Evolutionary conservation across 2,888 invertebrate genomes (phyloP), one percentile per base, ranked within the genome.

Genomic region (Orchesella flavescens): DNA sequence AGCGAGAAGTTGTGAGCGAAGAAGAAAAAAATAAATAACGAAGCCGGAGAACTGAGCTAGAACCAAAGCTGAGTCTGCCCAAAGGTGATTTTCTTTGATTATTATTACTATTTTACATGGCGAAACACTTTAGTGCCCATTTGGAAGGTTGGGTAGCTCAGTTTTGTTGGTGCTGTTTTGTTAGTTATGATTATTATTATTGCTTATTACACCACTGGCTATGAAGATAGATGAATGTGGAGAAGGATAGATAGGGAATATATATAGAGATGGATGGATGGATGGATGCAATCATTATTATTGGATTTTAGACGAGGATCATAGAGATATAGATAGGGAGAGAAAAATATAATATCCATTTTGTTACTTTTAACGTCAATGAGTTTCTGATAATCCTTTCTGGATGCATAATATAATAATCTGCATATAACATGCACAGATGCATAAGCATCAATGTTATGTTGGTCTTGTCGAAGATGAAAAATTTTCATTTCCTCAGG

Each of bases 101-200:
- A 82, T 82, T 82, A 82, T 82, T 82, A 82, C 82, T 76, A 63
- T 76, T 82, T 82, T 82, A 82, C 82, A 82, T 76, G 76, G 82
- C 71, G 82, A 82, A 82, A 82, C 82, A 82, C 82, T 82, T 82
- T 75, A 82, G 68, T 74, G 34, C 61, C 71, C 75, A 76, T 82
- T 82, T 82, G 75, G 75, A 76, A 76, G 82, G 82, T 75, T 82
- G 82, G 82, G 82, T 46, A 46, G 59, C 17, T 49, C n/a, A 59
- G 12, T 59, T n/a, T 17, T 12, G 19, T 72, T 73, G 82, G 63
- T 55, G 68, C 82, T 81, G 44, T 80, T 80, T 74, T 69, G 82
- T 82, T 82, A 82, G 82, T 82, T 82, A 82, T 75, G 82, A 76
- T 82, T 82, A 82, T 82, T 74, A 82, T 82, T 82, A 82, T 82